Evolutionary conservation across 2,113 vertebrate species (phyloP).

Genomic region (Proteles cristata): DNA sequence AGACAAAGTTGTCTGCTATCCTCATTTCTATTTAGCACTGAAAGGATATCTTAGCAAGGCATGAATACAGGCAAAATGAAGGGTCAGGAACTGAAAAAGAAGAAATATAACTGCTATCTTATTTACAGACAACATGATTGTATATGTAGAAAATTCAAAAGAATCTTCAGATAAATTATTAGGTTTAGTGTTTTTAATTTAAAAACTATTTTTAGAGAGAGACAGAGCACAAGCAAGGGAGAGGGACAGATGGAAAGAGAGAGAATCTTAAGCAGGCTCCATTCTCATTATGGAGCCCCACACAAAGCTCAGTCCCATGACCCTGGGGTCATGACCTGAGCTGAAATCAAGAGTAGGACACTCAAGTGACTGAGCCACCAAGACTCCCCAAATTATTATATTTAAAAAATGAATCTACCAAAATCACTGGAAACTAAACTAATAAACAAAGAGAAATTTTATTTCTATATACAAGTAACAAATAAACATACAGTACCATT

Average conservation of each 20-base stretch:
- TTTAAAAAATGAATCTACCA: constrained; percentile 15
- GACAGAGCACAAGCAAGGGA: too few relatives aligned
- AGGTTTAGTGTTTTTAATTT: not conserved
- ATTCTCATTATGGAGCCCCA: too few relatives aligned
- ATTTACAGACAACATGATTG: not conserved
- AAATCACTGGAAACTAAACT: not conserved
- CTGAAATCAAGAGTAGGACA: too few relatives aligned
- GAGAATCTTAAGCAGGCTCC: too few relatives aligned
- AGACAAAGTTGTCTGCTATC: not conserved
- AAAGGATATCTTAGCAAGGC: not conserved
- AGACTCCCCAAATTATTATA: not conserved
- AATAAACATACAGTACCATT: not conserved
- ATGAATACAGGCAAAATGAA: not conserved
- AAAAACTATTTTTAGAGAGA: too few relatives aligned
- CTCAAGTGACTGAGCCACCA: too few relatives aligned
- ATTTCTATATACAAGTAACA: not conserved
- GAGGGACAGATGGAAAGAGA: too few relatives aligned
- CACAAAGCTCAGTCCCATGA: too few relatives aligned
- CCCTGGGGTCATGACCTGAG: too few relatives aligned
- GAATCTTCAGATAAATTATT: not conserved
- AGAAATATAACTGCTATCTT: not conserved
- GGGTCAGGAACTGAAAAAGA: not conserved
- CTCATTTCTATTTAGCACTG: not conserved
- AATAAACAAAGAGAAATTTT: not conserved
- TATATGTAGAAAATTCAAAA: constrained; percentile 7